These are phyloP conservation scores for Knipowitschia caucasica DNA, from an alignment of 2,797 vertebrate genomes.

Conservation along the genomic window DNA sequence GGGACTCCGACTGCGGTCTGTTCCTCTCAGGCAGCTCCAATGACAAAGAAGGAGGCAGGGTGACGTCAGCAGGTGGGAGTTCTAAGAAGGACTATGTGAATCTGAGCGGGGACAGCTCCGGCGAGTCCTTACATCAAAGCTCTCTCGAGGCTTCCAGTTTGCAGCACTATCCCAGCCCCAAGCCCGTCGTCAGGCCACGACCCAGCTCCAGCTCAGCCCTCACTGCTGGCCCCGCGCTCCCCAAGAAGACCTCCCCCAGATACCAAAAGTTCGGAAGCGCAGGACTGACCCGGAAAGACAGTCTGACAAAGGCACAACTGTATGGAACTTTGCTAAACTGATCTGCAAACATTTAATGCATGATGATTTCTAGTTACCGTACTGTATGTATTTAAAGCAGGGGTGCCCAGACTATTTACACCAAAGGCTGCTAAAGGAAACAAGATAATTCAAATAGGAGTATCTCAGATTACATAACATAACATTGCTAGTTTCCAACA, in stretches of 20 bases:
- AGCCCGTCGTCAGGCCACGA: constrained; percentile 68
- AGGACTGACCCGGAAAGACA: constrained; percentile 94
- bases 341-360: constrained; percentile 63
- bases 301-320: constrained; percentile 95
- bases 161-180: constrained; percentile 82
- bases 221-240: constrained; percentile 68
- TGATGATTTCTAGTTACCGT: constrained; percentile 56
- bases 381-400: constrained; percentile 51
- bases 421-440: too few species aligned
- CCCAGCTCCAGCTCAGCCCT: constrained; percentile 71
- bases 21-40: constrained; percentile 84
- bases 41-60: constrained; percentile 69
- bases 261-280: constrained; percentile 88
- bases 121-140: constrained; percentile 86
- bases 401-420: too few species aligned
- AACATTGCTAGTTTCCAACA: too few species aligned
- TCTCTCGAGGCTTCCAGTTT: constrained; percentile 84
- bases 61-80: constrained; percentile 41
- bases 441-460: too few species aligned
- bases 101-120: constrained; percentile 83
- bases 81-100: constrained; percentile 80
- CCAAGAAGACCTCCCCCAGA: constrained; percentile 83
- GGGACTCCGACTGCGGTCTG: constrained; percentile 80
- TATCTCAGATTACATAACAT: too few species aligned
- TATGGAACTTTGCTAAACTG: constrained; percentile 96